phyloP scores from a whole-genome alignment of 2,113 vertebrate genomes.

The Macrotis lagotis region DNA sequence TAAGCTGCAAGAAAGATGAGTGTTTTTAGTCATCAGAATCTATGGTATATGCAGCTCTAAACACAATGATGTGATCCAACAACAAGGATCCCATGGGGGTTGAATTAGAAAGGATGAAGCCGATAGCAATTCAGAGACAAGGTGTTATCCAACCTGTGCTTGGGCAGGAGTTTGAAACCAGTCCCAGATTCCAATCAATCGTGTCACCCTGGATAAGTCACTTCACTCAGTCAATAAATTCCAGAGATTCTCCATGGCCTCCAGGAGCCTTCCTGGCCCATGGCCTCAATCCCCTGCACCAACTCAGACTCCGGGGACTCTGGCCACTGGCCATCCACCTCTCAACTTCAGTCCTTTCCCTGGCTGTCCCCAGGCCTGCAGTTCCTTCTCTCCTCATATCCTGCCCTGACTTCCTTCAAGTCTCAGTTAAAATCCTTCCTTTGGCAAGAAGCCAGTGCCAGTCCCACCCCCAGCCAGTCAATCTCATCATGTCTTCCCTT shows the following conservation, averaged over 20 bases:
- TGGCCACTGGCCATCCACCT: too few species aligned
- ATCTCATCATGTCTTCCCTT: too few species aligned
- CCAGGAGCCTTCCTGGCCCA: background rate
- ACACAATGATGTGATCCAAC: background rate
- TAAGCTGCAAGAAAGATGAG: background rate
- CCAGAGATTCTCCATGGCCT: background rate
- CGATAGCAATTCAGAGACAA: background rate
- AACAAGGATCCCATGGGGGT: background rate
- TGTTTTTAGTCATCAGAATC: background rate
- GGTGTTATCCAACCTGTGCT: background rate
- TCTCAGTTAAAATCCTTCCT: too few species aligned
- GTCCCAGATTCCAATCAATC: background rate
- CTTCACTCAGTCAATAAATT: background rate
- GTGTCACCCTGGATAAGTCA: background rate
- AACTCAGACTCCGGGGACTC: too few species aligned
- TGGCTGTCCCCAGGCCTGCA: too few species aligned
- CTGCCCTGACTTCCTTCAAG: background rate
- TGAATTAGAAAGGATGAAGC: background rate
- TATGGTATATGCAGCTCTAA: background rate
- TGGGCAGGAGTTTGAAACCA: background rate
- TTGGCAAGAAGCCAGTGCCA: background rate
- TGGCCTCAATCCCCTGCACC: too few species aligned
- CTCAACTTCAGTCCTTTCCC: too few species aligned
- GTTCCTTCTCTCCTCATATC: background rate
- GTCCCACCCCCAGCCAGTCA: too few species aligned